These are phyloP conservation scores for Pseudomyrmex sp. DNA, from an alignment of 1,140 invertebrate genomes.

Conservation along the genomic window DNA sequence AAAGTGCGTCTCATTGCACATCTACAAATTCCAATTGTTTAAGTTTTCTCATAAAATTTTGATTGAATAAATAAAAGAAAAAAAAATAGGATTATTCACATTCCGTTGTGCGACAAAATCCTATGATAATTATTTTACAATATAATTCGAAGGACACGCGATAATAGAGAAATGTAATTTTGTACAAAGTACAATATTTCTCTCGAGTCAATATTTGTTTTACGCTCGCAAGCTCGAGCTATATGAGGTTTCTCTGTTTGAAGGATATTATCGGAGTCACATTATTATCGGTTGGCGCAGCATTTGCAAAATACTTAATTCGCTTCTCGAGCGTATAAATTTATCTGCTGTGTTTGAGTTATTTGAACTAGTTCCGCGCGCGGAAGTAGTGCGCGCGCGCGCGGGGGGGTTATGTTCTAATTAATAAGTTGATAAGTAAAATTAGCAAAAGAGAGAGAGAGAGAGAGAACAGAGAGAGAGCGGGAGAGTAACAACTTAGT, in stretches of 20 bases:
- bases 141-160: neutral
- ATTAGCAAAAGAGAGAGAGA: constrained; percentile 11
- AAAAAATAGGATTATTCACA: neutral
- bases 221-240: neutral
- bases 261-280: constrained; percentile 7
- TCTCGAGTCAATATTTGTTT: constrained; percentile 1
- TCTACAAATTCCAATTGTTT: neutral
- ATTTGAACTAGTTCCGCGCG: neutral
- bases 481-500: constrained; percentile 21
- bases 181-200: constrained; percentile 6
- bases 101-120: no score
- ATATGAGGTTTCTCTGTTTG: neutral
- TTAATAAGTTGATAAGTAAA: constrained; percentile 3
- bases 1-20: neutral
- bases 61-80: neutral
- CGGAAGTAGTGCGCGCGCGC: no score
- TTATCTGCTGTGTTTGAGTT: constrained; percentile 1
- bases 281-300: neutral
- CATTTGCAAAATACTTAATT: constrained; percentile 8
- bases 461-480: neutral
- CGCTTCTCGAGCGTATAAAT: neutral
- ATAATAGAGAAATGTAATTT: constrained; percentile 35
- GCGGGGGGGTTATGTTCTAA: neutral
- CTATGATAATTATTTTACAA: no score
- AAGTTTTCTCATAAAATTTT: constrained; percentile 6